phyloP scores from a whole-genome alignment of 2,888 invertebrate genomes.

The Girardia tigrina region DNA sequence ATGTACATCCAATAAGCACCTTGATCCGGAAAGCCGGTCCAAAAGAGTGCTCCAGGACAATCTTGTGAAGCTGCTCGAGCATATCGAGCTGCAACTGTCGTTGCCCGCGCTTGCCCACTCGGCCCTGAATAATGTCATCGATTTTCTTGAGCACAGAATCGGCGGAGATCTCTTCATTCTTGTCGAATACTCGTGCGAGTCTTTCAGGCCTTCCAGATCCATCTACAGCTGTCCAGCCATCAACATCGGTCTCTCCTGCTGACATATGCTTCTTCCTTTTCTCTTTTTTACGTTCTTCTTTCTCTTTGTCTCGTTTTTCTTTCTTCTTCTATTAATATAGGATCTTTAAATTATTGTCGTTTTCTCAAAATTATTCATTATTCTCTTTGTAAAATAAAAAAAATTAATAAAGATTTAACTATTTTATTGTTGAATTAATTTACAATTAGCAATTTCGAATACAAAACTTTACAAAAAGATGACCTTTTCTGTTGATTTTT shows the following conservation, averaged over 20 bases:
- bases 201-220: conserved; percentile 54
- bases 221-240: conserved; percentile 69
- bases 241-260: conserved; percentile 42
- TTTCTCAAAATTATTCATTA: no score
- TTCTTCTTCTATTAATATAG: background rate
- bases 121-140: background rate
- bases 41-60: background rate
- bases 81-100: background rate
- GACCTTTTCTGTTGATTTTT: conserved; percentile 9
- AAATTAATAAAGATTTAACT: no score
- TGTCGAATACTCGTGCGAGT: conserved; percentile 67
- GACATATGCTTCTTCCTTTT: conserved; percentile 1
- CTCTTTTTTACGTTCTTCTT: background rate
- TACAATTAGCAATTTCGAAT: no score
- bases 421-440: no score
- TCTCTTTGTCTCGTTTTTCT: background rate
- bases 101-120: background rate
- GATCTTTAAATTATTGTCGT: no score
- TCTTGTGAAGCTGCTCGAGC: background rate
- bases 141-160: conserved; percentile 80
- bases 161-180: conserved; percentile 92
- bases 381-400: no score
- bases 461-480: no score
- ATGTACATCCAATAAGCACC: background rate
- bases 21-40: background rate